Conservation (phyloP, 2,888 invertebrate species). For the Campoplex nolae region DNA sequence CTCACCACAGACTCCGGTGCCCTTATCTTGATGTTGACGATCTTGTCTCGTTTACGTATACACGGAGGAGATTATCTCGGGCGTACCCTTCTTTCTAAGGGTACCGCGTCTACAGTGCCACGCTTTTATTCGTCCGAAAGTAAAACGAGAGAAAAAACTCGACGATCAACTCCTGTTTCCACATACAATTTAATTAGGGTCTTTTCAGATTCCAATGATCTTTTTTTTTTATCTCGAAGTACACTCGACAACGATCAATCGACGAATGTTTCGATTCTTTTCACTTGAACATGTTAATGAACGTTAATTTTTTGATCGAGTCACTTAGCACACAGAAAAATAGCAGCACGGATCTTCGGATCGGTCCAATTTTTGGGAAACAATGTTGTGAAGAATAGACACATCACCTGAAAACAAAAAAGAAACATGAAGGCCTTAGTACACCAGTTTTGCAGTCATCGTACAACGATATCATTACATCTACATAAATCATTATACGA, state of each 20-base stretch:
- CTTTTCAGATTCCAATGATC: slow-evolving; percentile 3
- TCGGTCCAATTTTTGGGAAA: not conserved
- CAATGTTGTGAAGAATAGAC: slow-evolving; percentile 57
- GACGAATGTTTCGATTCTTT: not conserved
- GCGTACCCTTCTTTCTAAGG: slow-evolving; percentile 77
- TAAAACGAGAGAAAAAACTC: not conserved
- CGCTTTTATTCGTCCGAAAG: not conserved
- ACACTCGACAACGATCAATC: not conserved
- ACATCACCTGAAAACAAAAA: slow-evolving; percentile 77
- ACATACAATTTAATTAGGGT: not conserved
- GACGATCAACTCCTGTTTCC: not conserved
- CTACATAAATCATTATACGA: not conserved
- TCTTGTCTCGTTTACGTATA: slow-evolving; percentile 65
- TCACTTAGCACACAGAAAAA: slow-evolving; percentile 5
- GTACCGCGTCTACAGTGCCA: slow-evolving; percentile 70
- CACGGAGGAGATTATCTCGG: slow-evolving; percentile 72
- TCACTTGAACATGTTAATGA: not conserved
- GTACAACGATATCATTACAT: not conserved
- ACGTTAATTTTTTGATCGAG: not conserved
- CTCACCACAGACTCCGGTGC: slow-evolving; percentile 75
- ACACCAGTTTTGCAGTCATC: not conserved
- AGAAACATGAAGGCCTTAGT: not conserved
- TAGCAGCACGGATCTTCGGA: not conserved
- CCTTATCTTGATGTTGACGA: slow-evolving; percentile 82
- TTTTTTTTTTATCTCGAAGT: slow-evolving; percentile 17